Evolutionary conservation across 1,140 invertebrate species (phyloP), one percentile per base, ranked within the genome.

Genomic region (Pachypeltis micranthus): DNA sequence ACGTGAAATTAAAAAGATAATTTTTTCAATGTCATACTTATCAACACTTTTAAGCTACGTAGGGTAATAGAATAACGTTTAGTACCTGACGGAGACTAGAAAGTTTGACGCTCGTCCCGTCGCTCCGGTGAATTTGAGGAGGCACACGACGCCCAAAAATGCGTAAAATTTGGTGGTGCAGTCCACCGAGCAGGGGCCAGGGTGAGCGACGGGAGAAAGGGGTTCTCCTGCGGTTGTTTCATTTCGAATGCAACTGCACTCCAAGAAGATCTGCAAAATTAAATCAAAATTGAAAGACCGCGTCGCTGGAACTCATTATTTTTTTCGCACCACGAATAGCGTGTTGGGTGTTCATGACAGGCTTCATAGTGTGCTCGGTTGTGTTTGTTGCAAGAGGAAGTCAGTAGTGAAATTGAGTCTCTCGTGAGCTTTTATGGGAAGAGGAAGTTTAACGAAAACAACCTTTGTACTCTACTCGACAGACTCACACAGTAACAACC

Each of bases 101-200:
- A 85, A 85, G 67, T 85, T 85, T 0, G 83, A 83, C 0, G 83
- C 82, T 71, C 83, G 74, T 51, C 84, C 84, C 0, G 83, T 82
- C 1, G 84, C 81, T 4, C 83, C 83, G 39, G 78, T 79, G 67
- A 86, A 84, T 63, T 85, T 85, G 0, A 85, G 68, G 3, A 84
- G 71, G 69, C 84, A 86, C 55, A 85, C 80, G 1, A 85, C 82
- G 4, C 78, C 75, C n/a, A 86, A 65, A 67, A 85, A 86, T 24
- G 83, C 76, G 59, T 84, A 81, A 67, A 85, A 85, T 67, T 81
- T 78, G 1, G 77, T 74, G 66, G 79, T 76, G 66, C 85, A 87
- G 68, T 86, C 82, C 0, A 85, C 81, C 0, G 77, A 75, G 71
- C 84, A 87, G 12, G 82, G 77, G n/a, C 84, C 84, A 3, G 58